These are phyloP conservation scores for Synanceia verrucosa DNA, from an alignment of 2,797 vertebrate genomes.

Conservation along the genomic window DNA sequence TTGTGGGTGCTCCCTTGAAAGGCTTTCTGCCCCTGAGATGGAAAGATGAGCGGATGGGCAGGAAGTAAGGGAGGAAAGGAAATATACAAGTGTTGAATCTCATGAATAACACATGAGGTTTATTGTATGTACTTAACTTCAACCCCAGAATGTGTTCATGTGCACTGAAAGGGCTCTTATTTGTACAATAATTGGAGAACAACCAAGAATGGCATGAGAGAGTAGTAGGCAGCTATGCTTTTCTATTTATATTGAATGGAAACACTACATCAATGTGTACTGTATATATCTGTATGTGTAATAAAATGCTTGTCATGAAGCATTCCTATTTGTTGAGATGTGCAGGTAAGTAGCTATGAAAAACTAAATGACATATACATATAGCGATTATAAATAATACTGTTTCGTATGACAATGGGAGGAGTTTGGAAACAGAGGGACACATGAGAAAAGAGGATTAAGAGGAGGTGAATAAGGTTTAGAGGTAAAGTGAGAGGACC, in stretches of 20 bases:
- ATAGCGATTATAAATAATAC: background rate
- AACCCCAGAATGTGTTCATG: constrained; percentile 15
- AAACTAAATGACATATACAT: background rate
- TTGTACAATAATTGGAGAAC: background rate
- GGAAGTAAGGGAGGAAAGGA: constrained; percentile 65
- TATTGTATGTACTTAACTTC: constrained; percentile 63
- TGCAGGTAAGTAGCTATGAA: background rate
- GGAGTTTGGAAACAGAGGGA: constrained; percentile 8
- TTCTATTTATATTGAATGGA: background rate
- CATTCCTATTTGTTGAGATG: background rate
- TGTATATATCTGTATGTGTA: background rate
- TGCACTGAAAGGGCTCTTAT: constrained; percentile 11
- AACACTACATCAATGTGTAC: background rate
- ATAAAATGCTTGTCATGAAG: background rate
- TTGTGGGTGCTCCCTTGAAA: constrained; percentile 71
- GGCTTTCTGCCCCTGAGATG: constrained; percentile 79
- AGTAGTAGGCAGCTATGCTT: background rate
- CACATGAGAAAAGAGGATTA: constrained; percentile 1
- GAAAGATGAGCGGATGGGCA: constrained; percentile 72
- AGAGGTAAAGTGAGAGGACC: constrained; percentile 4
- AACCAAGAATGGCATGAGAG: background rate
- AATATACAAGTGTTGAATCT: constrained; percentile 74
- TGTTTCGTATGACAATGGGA: background rate
- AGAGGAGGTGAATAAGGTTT: background rate
- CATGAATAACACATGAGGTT: constrained; percentile 78